phyloP scores from a whole-genome alignment of 2,797 vertebrate genomes.

The Paratrypauchen microcephalus region DNA sequence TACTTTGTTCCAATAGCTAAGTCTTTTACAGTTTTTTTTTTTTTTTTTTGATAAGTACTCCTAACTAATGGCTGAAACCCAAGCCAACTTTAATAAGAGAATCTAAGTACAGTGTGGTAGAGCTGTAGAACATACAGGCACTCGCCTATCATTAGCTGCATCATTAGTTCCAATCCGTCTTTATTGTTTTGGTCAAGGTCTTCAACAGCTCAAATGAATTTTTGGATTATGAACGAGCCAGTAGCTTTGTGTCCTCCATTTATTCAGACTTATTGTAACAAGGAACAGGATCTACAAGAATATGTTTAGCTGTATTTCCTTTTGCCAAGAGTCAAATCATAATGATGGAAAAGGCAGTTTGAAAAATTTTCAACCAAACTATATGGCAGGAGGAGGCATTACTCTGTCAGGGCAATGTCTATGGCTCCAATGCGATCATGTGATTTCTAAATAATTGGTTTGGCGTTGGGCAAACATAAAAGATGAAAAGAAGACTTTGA shows the following conservation, averaged over 20 bases:
- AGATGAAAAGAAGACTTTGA: neutral
- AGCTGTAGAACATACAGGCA: too few relatives aligned
- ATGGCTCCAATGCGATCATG: neutral
- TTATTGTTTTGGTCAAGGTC: too few relatives aligned
- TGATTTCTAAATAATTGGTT: neutral
- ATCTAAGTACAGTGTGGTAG: too few relatives aligned
- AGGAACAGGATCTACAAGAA: neutral
- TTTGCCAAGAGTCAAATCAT: neutral
- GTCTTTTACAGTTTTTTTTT: too few relatives aligned
- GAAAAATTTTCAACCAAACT: neutral
- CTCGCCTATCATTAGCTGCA: too few relatives aligned
- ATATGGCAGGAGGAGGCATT: neutral
- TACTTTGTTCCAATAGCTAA: neutral
- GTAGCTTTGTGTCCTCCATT: too few relatives aligned
- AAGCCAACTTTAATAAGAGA: too few relatives aligned
- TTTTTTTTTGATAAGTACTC: too few relatives aligned
- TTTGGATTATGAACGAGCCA: too few relatives aligned
- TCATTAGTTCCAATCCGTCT: too few relatives aligned
- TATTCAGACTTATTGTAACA: neutral
- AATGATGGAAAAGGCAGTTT: neutral
- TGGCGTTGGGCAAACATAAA: conserved; percentile 1
- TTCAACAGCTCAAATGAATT: too few relatives aligned
- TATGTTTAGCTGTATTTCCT: neutral
- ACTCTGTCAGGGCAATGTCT: conserved; percentile 2
- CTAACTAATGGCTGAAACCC: too few relatives aligned